Conservation (phyloP, 1,140 invertebrate species). For the Lethocerus indicus region DNA sequence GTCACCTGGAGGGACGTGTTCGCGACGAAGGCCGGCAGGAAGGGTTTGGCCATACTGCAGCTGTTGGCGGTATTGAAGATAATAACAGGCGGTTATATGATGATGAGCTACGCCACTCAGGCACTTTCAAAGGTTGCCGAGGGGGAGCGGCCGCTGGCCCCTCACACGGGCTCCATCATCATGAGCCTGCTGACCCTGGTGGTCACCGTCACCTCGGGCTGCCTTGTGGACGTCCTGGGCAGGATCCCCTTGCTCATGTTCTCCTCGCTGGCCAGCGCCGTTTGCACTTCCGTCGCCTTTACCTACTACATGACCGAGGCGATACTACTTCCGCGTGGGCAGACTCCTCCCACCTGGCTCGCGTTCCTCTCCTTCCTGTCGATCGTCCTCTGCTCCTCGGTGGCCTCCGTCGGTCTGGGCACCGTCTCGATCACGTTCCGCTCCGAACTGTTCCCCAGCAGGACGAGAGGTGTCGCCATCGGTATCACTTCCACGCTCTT, state of each 20-base stretch:
- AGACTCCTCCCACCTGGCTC: background rate
- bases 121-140: constrained; percentile 11
- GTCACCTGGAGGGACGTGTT: constrained; percentile 12
- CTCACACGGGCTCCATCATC: background rate
- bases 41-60: constrained; percentile 13
- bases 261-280: background rate
- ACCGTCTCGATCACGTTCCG: background rate
- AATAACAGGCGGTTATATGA: constrained; percentile 13
- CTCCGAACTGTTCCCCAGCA: background rate
- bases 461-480: background rate
- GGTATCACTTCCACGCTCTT: background rate
- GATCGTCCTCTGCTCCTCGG: background rate
- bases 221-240: background rate
- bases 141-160: background rate
- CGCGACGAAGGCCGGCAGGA: constrained; percentile 7
- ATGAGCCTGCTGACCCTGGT: background rate
- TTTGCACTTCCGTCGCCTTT: background rate
- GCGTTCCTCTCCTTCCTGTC: background rate
- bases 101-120: constrained; percentile 15
- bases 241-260: background rate
- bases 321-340: background rate
- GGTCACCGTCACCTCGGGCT: background rate
- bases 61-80: constrained; percentile 12
- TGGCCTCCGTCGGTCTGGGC: background rate
- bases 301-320: background rate